Conservation (phyloP, 2,113 vertebrate genomes). For the Brachyhypopomus occidentalis region DNA sequence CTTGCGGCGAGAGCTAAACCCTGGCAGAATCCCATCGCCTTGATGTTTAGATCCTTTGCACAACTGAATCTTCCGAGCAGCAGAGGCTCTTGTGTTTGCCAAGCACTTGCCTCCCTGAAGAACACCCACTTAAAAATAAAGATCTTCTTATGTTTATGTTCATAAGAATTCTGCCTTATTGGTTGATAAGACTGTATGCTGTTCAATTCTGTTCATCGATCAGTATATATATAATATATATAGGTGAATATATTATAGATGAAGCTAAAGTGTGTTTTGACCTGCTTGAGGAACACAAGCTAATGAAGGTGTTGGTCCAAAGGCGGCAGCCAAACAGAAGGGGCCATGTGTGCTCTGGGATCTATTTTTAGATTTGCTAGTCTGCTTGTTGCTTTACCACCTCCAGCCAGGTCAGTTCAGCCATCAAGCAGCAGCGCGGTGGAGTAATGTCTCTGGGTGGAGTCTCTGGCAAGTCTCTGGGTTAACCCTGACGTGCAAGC, state of each 20-base stretch:
- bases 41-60: background rate
- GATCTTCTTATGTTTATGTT: background rate
- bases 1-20: constrained; percentile 4
- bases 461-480: no score
- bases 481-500: background rate
- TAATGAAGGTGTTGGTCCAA: background rate
- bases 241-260: background rate
- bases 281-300: background rate
- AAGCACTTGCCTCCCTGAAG: background rate
- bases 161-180: background rate
- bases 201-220: background rate
- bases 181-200: background rate
- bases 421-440: constrained; percentile 3
- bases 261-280: background rate
- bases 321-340: background rate
- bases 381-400: constrained; percentile 10
- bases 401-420: background rate
- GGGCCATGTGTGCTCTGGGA: background rate
- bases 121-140: background rate
- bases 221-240: background rate
- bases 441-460: background rate
- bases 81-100: background rate
- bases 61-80: background rate
- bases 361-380: constrained; percentile 19
- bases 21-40: background rate